These are phyloP conservation scores for Drosophila elegans DNA, from an alignment of 1,140 invertebrate genomes.

Conservation along the genomic window DNA sequence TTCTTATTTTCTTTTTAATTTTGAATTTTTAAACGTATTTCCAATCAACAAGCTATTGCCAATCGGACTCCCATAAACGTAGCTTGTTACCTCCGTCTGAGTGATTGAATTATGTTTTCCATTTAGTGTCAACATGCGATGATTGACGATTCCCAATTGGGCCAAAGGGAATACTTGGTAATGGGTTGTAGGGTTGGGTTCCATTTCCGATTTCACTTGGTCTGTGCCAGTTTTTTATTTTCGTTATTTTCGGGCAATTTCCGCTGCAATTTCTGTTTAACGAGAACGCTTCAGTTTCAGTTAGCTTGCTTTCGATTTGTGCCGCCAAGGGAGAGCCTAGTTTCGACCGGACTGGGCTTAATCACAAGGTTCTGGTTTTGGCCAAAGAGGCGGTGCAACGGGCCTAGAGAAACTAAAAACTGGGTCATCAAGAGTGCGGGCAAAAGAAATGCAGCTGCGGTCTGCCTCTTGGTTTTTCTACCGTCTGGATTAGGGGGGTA, in stretches of 20 bases:
- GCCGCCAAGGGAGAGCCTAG: slow-evolving; percentile 20
- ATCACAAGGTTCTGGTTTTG: slow-evolving; percentile 38
- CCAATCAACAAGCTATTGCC: neutral
- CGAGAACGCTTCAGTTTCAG: slow-evolving; percentile 26
- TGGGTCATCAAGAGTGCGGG: slow-evolving; percentile 63
- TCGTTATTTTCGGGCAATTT: slow-evolving; percentile 59
- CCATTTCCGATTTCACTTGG: slow-evolving; percentile 61
- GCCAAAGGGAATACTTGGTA: slow-evolving; percentile 16
- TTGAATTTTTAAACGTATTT: neutral
- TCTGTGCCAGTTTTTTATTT: slow-evolving; percentile 27
- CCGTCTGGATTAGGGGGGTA: neutral
- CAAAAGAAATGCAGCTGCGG: slow-evolving; percentile 65
- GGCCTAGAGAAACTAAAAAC: slow-evolving; percentile 43
- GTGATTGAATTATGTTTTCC: slow-evolving; percentile 43
- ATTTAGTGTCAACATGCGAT: slow-evolving; percentile 16
- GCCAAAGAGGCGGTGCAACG: slow-evolving; percentile 20
- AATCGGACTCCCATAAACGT: neutral
- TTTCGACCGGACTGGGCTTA: slow-evolving; percentile 33
- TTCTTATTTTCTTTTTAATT: neutral
- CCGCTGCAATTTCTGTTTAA: slow-evolving; percentile 63
- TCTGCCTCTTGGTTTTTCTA: slow-evolving; percentile 49
- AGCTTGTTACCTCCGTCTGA: neutral
- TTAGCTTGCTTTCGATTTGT: slow-evolving; percentile 58
- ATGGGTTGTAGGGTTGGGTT: slow-evolving; percentile 14
- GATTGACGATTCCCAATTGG: slow-evolving; percentile 26